Percentiles rank a stretch among this genome's conserved stretches.
These are phyloP conservation scores for Ataeniobius toweri DNA, from an alignment of 2,797 vertebrate species.

Conservation along the genomic window DNA sequence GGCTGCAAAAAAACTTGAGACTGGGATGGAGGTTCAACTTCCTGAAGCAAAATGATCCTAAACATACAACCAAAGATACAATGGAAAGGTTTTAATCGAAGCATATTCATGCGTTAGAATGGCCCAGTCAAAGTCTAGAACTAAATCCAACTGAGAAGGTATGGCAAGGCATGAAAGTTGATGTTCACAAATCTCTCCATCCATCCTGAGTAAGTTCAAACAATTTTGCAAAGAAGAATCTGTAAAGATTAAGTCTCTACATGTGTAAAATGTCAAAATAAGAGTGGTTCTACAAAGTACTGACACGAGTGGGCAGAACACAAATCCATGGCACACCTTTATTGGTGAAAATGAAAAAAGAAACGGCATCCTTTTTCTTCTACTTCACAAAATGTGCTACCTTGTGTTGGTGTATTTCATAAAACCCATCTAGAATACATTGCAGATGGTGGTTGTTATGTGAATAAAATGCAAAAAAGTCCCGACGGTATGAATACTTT, in stretches of 20 bases:
- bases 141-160: neutral
- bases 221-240: neutral
- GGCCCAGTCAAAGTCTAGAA: neutral
- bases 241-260: neutral
- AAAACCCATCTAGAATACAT: neutral
- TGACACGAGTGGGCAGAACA: no score
- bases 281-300: no score
- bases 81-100: neutral
- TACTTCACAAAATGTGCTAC: neutral
- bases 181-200: neutral
- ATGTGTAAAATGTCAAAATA: neutral
- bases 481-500: neutral
- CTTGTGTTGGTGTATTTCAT: neutral
- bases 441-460: neutral
- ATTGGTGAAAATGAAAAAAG: neutral
- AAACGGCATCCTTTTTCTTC: neutral
- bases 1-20: no score
- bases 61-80: no score
- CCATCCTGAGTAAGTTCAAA: neutral
- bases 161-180: neutral
- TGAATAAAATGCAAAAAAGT: neutral
- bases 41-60: no score
- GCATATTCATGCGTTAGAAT: neutral
- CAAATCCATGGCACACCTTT: neutral
- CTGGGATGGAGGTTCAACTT: no score